These are phyloP conservation scores for Colletes gigas DNA, from an alignment of 1,140 invertebrate species.

Conservation along the genomic window DNA sequence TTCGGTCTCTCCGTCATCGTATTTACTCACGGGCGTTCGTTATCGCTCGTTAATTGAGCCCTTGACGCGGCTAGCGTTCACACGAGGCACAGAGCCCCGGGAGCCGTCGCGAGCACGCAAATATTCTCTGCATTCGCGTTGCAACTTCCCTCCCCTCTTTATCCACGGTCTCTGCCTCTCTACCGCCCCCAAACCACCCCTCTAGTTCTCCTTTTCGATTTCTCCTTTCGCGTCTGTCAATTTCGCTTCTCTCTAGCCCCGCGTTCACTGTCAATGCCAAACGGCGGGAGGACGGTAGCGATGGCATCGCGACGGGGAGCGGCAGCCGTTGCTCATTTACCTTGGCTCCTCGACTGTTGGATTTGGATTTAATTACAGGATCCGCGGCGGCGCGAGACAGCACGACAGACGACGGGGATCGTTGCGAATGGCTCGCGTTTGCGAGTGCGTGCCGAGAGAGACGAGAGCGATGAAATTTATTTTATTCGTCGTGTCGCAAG, in stretches of 20 bases:
- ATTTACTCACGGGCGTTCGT: slow-evolving; percentile 69
- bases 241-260: slow-evolving; percentile 11
- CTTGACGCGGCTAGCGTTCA: slow-evolving; percentile 66
- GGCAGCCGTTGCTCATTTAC: slow-evolving; percentile 59
- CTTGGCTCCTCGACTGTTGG: slow-evolving; percentile 50
- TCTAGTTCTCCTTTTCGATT: not conserved
- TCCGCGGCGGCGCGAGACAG: slow-evolving; percentile 35
- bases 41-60: slow-evolving; percentile 69
- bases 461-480: not conserved
- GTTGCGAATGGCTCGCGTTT: not conserved
- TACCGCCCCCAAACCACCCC: no score
- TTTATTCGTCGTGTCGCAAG: not conserved
- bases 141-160: slow-evolving; percentile 22
- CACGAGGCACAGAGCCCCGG: slow-evolving; percentile 31
- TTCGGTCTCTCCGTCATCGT: slow-evolving; percentile 48
- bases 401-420: slow-evolving; percentile 35
- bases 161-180: not conserved
- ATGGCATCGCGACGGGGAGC: slow-evolving; percentile 18
- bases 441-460: no score
- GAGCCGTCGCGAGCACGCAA: slow-evolving; percentile 24
- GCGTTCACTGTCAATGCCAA: slow-evolving; percentile 54
- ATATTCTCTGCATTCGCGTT: slow-evolving; percentile 15
- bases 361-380: slow-evolving; percentile 64
- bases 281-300: slow-evolving; percentile 36
- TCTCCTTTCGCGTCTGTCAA: slow-evolving; percentile 16